Percentiles rank a stretch among this genome's conserved stretches.
Evolutionary conservation across 2,797 vertebrate genomes (phyloP).

Genomic region (Podarcis siculus): DNA sequence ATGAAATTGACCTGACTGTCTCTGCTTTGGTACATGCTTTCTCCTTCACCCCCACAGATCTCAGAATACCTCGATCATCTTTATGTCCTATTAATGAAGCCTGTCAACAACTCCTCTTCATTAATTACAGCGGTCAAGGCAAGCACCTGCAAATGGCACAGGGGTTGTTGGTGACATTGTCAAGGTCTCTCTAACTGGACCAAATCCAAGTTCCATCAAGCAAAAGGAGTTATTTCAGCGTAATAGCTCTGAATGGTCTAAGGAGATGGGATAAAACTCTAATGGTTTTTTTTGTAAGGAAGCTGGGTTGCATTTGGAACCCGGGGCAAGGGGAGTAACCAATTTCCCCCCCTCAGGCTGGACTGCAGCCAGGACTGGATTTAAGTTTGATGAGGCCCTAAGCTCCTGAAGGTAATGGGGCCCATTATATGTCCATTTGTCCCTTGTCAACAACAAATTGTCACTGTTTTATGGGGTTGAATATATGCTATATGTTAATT

Average conservation of each 20-base stretch:
- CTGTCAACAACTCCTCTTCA: constrained; percentile 54
- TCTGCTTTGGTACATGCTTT: constrained; percentile 1
- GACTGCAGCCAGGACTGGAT: no score
- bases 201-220: constrained; percentile 3
- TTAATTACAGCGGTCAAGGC: constrained; percentile 53
- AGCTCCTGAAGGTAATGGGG: no score
- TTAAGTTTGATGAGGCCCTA: no score
- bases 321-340: background rate
- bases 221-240: background rate
- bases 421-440: no score
- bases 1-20: background rate
- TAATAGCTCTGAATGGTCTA: background rate
- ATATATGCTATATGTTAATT: no score
- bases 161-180: background rate
- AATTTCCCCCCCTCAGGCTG: background rate
- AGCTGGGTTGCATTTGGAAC: background rate
- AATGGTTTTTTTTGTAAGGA: background rate
- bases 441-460: no score
- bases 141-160: constrained; percentile 12
- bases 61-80: constrained; percentile 26
- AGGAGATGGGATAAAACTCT: background rate
- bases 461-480: no score
- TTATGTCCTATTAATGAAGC: constrained; percentile 52
- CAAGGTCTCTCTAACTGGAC: constrained; percentile 3
- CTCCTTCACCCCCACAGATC: constrained; percentile 32